These are phyloP conservation scores for Thrips palmi DNA, from an alignment of 1,140 invertebrate species.

Conservation along the genomic window DNA sequence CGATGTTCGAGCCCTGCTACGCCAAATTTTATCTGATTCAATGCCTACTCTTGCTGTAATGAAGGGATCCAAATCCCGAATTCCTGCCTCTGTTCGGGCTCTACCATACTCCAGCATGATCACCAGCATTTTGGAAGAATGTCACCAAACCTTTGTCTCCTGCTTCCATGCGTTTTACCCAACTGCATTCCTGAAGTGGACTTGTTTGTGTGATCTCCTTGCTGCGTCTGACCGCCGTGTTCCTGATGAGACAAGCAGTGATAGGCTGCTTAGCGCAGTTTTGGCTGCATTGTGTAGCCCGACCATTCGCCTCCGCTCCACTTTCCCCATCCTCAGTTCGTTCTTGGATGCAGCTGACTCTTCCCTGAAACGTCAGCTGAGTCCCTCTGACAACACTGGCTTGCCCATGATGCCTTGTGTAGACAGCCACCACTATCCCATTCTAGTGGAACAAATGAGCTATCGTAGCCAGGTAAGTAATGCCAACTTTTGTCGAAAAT, in stretches of 20 bases:
- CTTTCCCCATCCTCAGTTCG: constrained; percentile 47
- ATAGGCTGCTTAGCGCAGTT: constrained; percentile 60
- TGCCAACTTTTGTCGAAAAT: background rate
- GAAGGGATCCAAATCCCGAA: no score
- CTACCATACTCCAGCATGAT: constrained; percentile 30
- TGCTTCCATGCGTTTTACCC: constrained; percentile 96
- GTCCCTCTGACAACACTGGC: constrained; percentile 48
- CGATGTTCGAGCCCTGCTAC: constrained; percentile 63
- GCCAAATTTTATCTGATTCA: constrained; percentile 62
- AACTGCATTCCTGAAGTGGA: constrained; percentile 82
- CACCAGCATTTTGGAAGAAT: constrained; percentile 64
- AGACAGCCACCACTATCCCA: constrained; percentile 55
- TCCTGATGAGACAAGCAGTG: constrained; percentile 30
- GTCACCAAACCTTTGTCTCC: constrained; percentile 72
- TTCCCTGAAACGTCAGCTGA: constrained; percentile 32
- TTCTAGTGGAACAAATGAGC: constrained; percentile 66
- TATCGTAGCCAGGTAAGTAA: constrained; percentile 40
- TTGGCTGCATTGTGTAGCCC: constrained; percentile 64
- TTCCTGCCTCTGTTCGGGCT: no score
- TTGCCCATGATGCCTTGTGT: constrained; percentile 47
- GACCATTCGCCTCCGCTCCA: constrained; percentile 53
- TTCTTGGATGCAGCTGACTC: constrained; percentile 16
- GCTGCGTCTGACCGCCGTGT: constrained; percentile 36
- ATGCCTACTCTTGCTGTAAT: no score
- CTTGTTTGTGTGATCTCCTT: constrained; percentile 70